Evolutionary conservation across 2,888 invertebrate genomes (phyloP).

Genomic region (Leptopterna dolabrata): DNA sequence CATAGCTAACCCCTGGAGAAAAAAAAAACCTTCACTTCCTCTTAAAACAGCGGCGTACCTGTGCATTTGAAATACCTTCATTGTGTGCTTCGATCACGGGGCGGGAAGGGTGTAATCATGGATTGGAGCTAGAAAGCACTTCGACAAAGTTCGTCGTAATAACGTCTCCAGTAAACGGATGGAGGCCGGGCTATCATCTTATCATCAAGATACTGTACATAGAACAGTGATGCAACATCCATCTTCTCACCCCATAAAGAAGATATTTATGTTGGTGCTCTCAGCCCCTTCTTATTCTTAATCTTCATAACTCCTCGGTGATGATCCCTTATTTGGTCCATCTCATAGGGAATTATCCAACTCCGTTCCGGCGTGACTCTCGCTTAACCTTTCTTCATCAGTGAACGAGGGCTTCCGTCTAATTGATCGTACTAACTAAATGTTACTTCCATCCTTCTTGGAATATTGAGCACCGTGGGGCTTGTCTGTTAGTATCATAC

Average conservation of each 20-base stretch:
- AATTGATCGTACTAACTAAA: no score
- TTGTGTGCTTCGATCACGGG: not conserved
- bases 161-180: not conserved
- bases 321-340: not conserved
- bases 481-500: no score
- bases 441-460: no score
- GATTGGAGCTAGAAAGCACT: not conserved
- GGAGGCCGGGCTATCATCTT: not conserved
- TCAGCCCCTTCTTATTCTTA: not conserved
- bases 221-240: not conserved
- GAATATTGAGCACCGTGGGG: no score
- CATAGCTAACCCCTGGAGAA: not conserved
- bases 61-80: not conserved
- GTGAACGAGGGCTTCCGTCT: not conserved
- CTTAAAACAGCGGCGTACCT: not conserved
- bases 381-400: not conserved
- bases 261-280: not conserved
- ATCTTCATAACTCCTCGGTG: not conserved
- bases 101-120: not conserved
- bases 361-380: not conserved
- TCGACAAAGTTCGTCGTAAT: not conserved
- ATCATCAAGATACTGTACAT: not conserved
- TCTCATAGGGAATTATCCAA: no score
- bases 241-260: not conserved
- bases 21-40: not conserved